Percentiles rank a stretch among this genome's conserved stretches.
These are phyloP conservation scores for Montipora capricornis DNA, from an alignment of 64 coral and sea anemone species.

Conservation along the genomic window DNA sequence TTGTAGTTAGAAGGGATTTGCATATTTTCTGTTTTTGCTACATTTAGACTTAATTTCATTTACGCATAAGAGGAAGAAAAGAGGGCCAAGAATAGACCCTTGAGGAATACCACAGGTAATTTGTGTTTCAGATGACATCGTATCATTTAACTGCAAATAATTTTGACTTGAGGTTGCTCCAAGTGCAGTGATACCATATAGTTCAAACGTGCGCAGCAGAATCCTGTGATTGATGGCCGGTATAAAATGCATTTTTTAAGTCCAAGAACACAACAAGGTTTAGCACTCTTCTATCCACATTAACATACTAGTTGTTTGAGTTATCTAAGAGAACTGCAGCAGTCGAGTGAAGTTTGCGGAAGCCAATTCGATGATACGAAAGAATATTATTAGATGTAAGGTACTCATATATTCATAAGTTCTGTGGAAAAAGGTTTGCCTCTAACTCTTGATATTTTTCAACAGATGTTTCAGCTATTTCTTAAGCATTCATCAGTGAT, in stretches of 20 bases:
- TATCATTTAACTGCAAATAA: not conserved
- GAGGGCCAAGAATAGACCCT: no score
- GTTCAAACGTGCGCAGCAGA: not conserved
- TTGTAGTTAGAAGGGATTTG: no score
- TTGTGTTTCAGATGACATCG: no score
- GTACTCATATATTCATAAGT: not conserved
- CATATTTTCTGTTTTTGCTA: no score
- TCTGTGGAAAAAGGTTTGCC: no score
- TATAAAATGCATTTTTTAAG: slow-evolving; percentile 42
- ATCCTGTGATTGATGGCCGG: not conserved
- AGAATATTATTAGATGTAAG: not conserved
- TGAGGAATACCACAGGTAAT: no score
- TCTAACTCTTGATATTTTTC: no score
- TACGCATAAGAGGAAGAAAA: no score
- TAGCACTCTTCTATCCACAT: not conserved
- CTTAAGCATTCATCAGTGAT: no score
- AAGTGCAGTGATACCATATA: not conserved
- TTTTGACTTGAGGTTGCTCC: not conserved
- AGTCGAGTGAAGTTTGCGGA: not conserved
- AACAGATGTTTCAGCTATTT: no score
- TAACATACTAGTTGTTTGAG: not conserved
- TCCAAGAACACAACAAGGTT: slow-evolving; percentile 33
- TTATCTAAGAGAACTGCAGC: not conserved
- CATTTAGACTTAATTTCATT: no score
- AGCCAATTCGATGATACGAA: slow-evolving; percentile 14